Base-by-base conservation (phyloP, 2,797 vertebrate genomes). In the Falco naumanni region DNA sequence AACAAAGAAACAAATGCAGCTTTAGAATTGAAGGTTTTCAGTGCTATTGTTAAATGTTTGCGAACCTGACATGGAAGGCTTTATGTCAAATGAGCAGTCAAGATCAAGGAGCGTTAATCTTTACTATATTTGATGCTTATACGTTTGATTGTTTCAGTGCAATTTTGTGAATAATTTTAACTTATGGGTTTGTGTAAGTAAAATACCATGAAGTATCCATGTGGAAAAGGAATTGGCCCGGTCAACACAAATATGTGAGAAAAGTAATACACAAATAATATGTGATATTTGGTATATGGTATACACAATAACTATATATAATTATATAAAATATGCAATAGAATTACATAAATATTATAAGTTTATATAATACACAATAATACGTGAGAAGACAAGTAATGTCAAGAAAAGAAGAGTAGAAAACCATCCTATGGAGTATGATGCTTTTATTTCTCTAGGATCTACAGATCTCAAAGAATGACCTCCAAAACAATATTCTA, bases 11-110 rank as follows among this genome's bases (percentile, higher is more conserved):
- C 33, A 74, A 74, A 71, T 26, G 19, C 64, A 83, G 60, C 39
- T 89, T 87, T 87, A 63, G 84, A 95, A 82, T 28, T 64, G 29
- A 79, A 90, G 51, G 7, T 78, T 91, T 80, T 87, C 33, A 64
- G 41, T 63, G 12, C 5, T 66, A 29, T 45, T 50, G 18, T 60
- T 87, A 68, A 89, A 76, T 65, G 33, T 68, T 37, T 87, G 39
- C 84, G 79, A 84, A 70, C 28, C 14, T 69, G 53, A 51, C 45
- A 64, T 47, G n/a, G 65, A 80, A 76, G 7, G 37, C 15, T 60
- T 80, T 82, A 34, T 78, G 72, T 43, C 70, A 87, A 68, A 81
- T n/a, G 13, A 68, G 70, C 65, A 88, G 43, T 71, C 70, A 84
- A 68, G 34, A 76, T 65, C 47, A 89, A 92, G 70, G 79, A 33